Evolutionary conservation across 2,797 vertebrate species (phyloP), one percentile per base, ranked within the genome.

Genomic region (Pangasius djambal): DNA sequence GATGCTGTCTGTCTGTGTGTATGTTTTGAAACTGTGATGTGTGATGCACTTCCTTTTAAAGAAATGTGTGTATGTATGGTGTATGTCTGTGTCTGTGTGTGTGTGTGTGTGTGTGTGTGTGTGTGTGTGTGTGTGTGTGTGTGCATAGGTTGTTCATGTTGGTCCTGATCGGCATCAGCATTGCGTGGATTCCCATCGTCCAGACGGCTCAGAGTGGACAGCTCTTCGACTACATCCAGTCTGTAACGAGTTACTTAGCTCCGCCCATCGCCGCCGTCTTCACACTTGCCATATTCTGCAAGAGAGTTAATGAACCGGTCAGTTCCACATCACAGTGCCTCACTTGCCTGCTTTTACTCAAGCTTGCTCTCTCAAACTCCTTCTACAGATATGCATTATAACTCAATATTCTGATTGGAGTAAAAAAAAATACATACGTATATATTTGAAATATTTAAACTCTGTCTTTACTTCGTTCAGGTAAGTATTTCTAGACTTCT

Each of bases 131-230:
- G 44, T 87, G 59, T 90, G 57, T 90, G 48, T n/a, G 48, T 86
- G 13, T 81, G 8, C 92, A 5, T 91, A 99, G 99, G 93, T 8
- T 97, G 3, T 99, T 99, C 88, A 98, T 98, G 83, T 0, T 98
- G 79, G 0, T 52, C 61, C 93, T 99, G 91, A 98, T 98, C 91
- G 97, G 95, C 1, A 0, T 97, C 92, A 99, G 98, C 93, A 98
- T 99, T 18, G 96, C 97, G 4, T 99, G 98, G 98, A 97, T 99
- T 89, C 99, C 98, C 0, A 79, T 99, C 12, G 95, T 99, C 44
- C 96, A 99, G 93, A 94, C 93, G 0, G 94, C 97, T 86, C 97
- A 98, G 93, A 97, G 95, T 8, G 98, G 98, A 50, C 97, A 99
- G 85, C 97, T 99, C 40, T 97, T 98, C 15, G 97, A 98, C 90